These are phyloP conservation scores for Acrobasis suavella DNA, from an alignment of 2,888 invertebrate species.

Conservation along the genomic window DNA sequence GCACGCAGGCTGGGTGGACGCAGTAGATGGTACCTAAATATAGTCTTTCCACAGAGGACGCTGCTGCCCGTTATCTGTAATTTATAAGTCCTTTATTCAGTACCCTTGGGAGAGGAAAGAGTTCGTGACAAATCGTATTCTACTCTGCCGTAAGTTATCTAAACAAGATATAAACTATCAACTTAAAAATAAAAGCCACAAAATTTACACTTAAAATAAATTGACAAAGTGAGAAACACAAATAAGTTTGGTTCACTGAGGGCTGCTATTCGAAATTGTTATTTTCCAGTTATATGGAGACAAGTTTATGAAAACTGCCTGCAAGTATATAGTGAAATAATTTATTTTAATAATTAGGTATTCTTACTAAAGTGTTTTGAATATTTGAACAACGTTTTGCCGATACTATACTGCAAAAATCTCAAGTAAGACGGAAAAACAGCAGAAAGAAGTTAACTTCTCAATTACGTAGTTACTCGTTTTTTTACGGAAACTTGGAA, in stretches of 20 bases:
- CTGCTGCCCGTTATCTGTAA: no score
- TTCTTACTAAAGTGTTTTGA: neutral
- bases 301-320: no score
- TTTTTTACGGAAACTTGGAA: constrained; percentile 9
- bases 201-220: neutral
- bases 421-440: constrained; percentile 2
- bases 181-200: no score
- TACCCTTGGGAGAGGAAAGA: no score
- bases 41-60: no score
- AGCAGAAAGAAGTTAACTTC: constrained; percentile 14
- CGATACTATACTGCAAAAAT: neutral
- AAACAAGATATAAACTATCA: no score
- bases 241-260: neutral
- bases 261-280: neutral
- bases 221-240: neutral
- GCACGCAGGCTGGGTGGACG: no score
- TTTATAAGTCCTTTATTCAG: no score
- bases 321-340: no score
- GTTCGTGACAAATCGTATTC: no score
- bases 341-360: constrained; percentile 1
- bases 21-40: no score
- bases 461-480: constrained; percentile 16
- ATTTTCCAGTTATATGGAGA: neutral
- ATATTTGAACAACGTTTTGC: neutral
- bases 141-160: no score